Conservation (phyloP, 2,797 vertebrate genomes). For the Tokudaia muenninki region DNA sequence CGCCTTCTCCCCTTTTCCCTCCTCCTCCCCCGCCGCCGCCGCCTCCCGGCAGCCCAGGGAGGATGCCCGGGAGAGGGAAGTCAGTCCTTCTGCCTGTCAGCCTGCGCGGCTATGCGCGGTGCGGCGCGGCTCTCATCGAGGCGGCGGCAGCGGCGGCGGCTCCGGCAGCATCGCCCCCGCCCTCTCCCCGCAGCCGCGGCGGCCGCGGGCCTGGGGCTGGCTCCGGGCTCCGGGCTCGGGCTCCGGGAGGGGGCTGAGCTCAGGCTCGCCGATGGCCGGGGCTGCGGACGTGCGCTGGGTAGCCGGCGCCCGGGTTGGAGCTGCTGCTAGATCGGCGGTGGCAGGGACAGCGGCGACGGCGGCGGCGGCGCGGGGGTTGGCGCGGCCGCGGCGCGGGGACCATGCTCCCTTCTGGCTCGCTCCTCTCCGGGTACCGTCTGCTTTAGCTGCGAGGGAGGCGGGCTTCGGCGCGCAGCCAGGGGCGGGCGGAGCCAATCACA, state of each 20-base stretch:
- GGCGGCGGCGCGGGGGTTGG: constrained; percentile 80
- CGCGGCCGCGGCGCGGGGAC: constrained; percentile 82
- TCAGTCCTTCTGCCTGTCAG: constrained; percentile 74
- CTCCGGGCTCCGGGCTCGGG: constrained; percentile 70
- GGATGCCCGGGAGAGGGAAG: constrained; percentile 71
- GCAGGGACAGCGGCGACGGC: constrained; percentile 68
- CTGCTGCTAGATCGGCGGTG: constrained; percentile 72
- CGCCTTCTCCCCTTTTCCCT: constrained; percentile 28
- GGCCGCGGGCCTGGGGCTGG: constrained; percentile 78
- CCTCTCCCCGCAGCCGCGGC: constrained; percentile 81
- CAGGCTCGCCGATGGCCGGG: constrained; percentile 80
- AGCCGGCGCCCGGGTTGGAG: constrained; percentile 76
- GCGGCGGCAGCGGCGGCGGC: constrained; percentile 83
- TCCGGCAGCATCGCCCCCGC: constrained; percentile 81
- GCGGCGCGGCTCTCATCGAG: constrained; percentile 81
- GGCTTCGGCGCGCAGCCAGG: constrained; percentile 81
- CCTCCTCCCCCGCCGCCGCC: constrained; percentile 75
- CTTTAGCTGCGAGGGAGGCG: constrained; percentile 84
- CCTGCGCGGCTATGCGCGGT: constrained; percentile 77
- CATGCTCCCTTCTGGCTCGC: constrained; percentile 85
- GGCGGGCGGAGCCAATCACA: constrained; percentile 82
- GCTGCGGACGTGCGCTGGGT: constrained; percentile 73
- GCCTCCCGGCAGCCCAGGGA: constrained; percentile 85
- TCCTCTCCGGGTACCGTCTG: constrained; percentile 82
- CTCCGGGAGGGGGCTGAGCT: constrained; percentile 76